Evolutionary conservation across 1,140 invertebrate genomes (phyloP), one percentile per base, ranked within the genome.

Genomic region (Luehdorfia chinensis): DNA sequence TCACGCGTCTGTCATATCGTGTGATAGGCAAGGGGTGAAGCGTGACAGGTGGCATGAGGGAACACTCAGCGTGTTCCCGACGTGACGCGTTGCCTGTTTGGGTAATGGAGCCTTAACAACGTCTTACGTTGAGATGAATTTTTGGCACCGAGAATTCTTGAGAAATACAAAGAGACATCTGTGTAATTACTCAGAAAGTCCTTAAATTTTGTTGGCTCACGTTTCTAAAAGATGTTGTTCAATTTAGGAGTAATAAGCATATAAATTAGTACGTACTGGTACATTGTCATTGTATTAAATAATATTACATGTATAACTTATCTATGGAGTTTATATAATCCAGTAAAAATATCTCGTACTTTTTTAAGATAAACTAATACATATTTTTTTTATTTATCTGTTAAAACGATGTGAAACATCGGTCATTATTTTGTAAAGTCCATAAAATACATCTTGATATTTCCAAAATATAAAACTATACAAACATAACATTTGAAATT

Each of bases 1-100:
- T 59, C 55, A 56, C 30, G 51, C 15, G 31, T 45, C 36, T 63
- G 60, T 55, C 56, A 54, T 21, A 23, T n/a, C n/a, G 33, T 43
- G 19, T 50, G 33, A 51, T 43, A 54, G 34, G 32, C 30, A 44
- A 39, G 36, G 53, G 47, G 45, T 57, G 43, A 25, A 13, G 12
- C 30, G 25, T 49, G 34, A 33, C 43, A 32, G 43, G 18, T 16
- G 34, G 21, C 21, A 23, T 27, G 37, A 41, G 37, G 27, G 27
- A 30, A 41, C 36, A 41, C 36, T 23, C 13, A 7, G 19, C 36
- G 36, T 41, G 19, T 8, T 23, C 34, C 34, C 21, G 36, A 41
- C 36, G 36, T 41, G 36, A 27, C 36, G 13, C 19, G 12, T 13
- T 12, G 39, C 23, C 12, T 27, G 39, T 43, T 43, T 27, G 23